Percentiles rank a stretch among this genome's conserved stretches.
Conservation (phyloP, 2,888 invertebrate genomes). For the Rhaphigaster nebulosa region DNA sequence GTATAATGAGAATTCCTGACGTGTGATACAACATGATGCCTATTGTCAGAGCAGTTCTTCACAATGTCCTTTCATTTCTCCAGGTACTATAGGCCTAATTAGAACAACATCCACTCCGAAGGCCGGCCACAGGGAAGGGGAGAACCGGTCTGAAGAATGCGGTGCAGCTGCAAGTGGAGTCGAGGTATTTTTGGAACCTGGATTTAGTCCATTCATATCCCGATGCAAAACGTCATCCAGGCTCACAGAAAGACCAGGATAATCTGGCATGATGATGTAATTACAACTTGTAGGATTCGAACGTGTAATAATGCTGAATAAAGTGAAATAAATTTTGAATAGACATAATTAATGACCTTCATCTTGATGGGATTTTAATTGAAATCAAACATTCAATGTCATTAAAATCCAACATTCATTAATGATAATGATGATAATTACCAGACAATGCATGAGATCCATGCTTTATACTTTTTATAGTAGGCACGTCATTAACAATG, state of each 20-base stretch:
- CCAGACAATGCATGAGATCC: too few species aligned
- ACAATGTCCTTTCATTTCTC: not conserved
- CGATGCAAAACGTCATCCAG: not conserved
- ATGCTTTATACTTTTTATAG: too few species aligned
- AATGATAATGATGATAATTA: too few species aligned
- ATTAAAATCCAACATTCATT: too few species aligned
- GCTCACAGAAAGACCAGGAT: not conserved
- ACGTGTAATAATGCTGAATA: not conserved
- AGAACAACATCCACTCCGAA: not conserved
- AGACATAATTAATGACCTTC: too few species aligned
- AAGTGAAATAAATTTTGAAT: too few species aligned
- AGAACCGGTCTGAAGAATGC: slow-evolving; percentile 11
- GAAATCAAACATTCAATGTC: too few species aligned
- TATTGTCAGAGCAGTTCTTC: not conserved
- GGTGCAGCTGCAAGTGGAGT: not conserved
- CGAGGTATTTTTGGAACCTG: not conserved
- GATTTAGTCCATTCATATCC: not conserved
- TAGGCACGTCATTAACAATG: too few species aligned
- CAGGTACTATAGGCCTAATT: not conserved
- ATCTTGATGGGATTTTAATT: too few species aligned
- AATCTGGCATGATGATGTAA: not conserved
- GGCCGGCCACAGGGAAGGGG: not conserved
- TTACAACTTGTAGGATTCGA: not conserved
- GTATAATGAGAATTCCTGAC: not conserved
- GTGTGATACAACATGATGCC: not conserved